phyloP scores from a whole-genome alignment of 2,113 vertebrate species.

The Silurus meridionalis region DNA sequence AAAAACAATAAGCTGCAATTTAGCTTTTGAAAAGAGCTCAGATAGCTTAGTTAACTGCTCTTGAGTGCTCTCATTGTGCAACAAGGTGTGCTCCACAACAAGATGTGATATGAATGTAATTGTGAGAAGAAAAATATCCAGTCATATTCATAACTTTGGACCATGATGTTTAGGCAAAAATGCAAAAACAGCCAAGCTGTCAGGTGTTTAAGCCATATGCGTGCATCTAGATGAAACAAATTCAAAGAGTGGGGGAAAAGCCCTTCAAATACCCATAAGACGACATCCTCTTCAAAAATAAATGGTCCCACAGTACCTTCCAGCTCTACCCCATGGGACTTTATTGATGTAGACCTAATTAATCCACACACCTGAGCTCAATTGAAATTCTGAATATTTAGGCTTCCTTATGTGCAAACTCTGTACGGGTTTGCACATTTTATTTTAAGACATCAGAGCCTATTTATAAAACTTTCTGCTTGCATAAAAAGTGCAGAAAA shows the following conservation, averaged over 20 bases:
- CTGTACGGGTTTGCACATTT: neutral
- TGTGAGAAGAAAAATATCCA: neutral
- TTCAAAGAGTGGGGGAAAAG: neutral
- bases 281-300: constrained; percentile 19
- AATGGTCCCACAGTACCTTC: constrained; percentile 28
- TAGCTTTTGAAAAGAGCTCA: constrained; percentile 29
- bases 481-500: neutral
- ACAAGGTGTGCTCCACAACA: neutral
- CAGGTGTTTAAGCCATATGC: neutral
- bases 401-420: neutral
- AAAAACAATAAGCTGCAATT: constrained; percentile 33
- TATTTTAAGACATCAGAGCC: neutral
- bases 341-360: constrained; percentile 32
- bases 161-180: neutral
- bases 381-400: constrained; percentile 1
- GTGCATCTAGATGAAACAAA: neutral
- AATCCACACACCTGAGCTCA: constrained; percentile 32
- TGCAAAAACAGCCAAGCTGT: neutral
- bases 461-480: neutral
- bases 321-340: constrained; percentile 19
- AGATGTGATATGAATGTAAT: neutral
- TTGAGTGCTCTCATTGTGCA: neutral
- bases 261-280: constrained; percentile 19
- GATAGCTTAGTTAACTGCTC: constrained; percentile 23
- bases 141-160: neutral